Base-by-base conservation (phyloP, 1,140 invertebrate species). In the Cardiocondyla obscurior region DNA sequence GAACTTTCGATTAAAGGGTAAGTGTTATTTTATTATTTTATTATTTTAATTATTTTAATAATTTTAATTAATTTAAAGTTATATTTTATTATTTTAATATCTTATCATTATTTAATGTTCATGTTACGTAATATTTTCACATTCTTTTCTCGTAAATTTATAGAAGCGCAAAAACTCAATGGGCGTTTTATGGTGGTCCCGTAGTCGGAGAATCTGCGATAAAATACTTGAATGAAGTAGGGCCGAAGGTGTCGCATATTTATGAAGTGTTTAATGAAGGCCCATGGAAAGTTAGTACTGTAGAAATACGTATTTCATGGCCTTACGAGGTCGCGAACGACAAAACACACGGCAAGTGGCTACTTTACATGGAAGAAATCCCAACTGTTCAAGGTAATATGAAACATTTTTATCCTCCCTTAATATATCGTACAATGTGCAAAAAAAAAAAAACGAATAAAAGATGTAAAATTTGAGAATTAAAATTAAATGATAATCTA, bases 251-350 rank as follows among this genome's bases (percentile, higher is more conserved):
- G 0, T 95, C 96, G 5, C 98, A 99, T 90, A 97, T 96, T 30
- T 99, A 98, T 92, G 96, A 97, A 94, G 96, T 98, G 39, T 97
- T 96, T 89, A 99, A 99, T 88, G 95, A 96, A 84, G 98, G 98
- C 1, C 97, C 98, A 0, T 98, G 97, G 96, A 95, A 96, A 89
- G 96, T 98, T 2, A 95, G 96, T 7, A 95, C 95, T 39, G 94
- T 99, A 0, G 95, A 96, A 88, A 96, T 99, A n/a, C 94, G 95
- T 33, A 97, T 99, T 79, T 95, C 96, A 2, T 99, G 98, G 98
- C 98, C 98, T 0, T 96, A 97, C 90, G 97, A 99, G 94, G 96
- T 99, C 1, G 96, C 96, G 25, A 97, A 96, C 88, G 95, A 96
- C 16, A 96, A 96, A 85, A 91, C 94, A 14, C 95, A 96, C 87